Conservation (phyloP, 2,888 invertebrate species). For the Dorcus parallelipipedus region DNA sequence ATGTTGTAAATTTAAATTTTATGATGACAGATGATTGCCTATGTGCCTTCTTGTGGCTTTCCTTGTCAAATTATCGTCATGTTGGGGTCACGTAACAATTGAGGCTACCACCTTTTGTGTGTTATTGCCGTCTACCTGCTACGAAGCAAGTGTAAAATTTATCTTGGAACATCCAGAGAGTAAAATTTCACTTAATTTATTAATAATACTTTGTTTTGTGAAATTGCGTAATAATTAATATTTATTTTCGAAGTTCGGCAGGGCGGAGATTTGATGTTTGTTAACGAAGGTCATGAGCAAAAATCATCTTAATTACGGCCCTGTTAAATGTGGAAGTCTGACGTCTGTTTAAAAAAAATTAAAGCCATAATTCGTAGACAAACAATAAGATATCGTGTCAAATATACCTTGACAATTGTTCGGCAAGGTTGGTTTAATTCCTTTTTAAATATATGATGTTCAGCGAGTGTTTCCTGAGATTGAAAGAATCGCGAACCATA, state of each 20-base stretch:
- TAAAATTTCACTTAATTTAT: no score
- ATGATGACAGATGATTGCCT: constrained; percentile 30
- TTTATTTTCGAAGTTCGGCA: no score
- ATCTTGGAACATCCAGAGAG: background rate
- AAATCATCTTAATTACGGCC: no score
- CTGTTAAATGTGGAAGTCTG: background rate
- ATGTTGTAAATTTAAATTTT: constrained; percentile 14
- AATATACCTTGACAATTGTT: constrained; percentile 5
- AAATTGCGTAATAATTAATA: no score
- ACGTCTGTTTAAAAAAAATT: background rate
- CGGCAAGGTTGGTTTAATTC: constrained; percentile 13
- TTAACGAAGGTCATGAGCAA: no score
- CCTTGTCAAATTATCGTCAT: constrained; percentile 32
- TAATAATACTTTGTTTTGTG: no score
- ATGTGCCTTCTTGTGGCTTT: constrained; percentile 22
- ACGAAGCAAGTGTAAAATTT: constrained; percentile 13
- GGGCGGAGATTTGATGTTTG: no score
- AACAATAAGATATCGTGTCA: constrained; percentile 1
- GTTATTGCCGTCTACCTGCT: constrained; percentile 23
- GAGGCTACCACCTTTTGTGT: constrained; percentile 12
- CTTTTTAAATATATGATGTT: constrained; percentile 12
- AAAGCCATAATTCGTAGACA: background rate
- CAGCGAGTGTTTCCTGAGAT: background rate
- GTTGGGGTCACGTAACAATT: constrained; percentile 15
- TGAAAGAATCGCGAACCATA: background rate